Evolutionary conservation across 2,888 invertebrate genomes (phyloP).

Genomic region (Meteorus colon): DNA sequence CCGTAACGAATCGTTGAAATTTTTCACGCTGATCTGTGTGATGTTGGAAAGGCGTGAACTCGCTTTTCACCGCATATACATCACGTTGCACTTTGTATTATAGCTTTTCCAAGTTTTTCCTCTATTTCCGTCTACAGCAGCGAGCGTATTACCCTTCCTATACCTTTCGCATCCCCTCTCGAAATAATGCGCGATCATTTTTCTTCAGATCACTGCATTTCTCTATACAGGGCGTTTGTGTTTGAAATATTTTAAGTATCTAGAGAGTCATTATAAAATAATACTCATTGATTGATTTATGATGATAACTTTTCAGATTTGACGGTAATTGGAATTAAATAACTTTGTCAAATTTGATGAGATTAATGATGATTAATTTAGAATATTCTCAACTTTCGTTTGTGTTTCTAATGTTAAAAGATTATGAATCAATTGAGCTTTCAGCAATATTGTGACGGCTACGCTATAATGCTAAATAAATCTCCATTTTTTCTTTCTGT

Average conservation of each 20-base stretch:
- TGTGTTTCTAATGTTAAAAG: too few species aligned
- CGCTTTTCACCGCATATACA: slow-evolving; percentile 37
- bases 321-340: too few species aligned
- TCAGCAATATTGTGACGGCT: too few species aligned
- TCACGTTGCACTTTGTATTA: slow-evolving; percentile 39
- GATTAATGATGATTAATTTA: too few species aligned
- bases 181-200: slow-evolving; percentile 36
- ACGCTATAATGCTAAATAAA: too few species aligned
- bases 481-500: too few species aligned
- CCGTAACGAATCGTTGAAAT: slow-evolving; percentile 54
- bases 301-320: too few species aligned
- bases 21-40: slow-evolving; percentile 52
- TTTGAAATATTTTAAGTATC: background rate
- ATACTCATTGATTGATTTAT: too few species aligned
- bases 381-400: too few species aligned
- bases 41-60: slow-evolving; percentile 38
- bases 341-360: too few species aligned
- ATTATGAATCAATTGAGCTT: too few species aligned
- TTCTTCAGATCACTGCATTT: slow-evolving; percentile 21
- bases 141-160: background rate
- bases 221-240: background rate
- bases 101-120: slow-evolving; percentile 36
- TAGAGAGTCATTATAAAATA: too few species aligned
- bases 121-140: slow-evolving; percentile 12
- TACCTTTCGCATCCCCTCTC: background rate